phyloP scores from a whole-genome alignment of 37 sponge, comb jelly and placozoan genomes.

The Crambe crambe region DNA sequence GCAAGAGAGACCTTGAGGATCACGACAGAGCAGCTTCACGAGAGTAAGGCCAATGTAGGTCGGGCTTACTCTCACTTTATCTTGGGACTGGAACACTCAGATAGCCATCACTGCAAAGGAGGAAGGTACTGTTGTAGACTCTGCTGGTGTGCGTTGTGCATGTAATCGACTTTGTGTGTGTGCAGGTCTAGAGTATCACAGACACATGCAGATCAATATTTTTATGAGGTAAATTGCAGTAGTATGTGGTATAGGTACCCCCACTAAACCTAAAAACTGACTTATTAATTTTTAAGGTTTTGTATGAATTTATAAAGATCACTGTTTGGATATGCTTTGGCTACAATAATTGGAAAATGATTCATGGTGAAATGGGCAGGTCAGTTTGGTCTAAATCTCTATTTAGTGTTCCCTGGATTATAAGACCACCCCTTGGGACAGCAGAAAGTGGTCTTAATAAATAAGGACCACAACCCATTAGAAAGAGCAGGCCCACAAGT shows the following conservation, averaged over 20 bases:
- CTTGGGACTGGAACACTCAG: conserved; percentile 17
- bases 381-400: not conserved
- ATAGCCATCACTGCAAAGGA: conserved; percentile 32
- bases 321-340: conserved; percentile 65
- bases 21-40: not conserved
- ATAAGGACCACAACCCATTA: too few relatives aligned
- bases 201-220: conserved; percentile 47
- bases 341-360: conserved; percentile 47
- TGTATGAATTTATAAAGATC: conserved; percentile 72
- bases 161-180: not conserved
- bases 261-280: not conserved
- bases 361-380: conserved; percentile 76
- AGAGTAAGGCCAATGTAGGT: conserved; percentile 37
- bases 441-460: too few relatives aligned
- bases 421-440: too few relatives aligned
- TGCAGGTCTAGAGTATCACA: conserved; percentile 52
- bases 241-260: not conserved
- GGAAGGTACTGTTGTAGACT: conserved; percentile 34
- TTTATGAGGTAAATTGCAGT: conserved; percentile 50
- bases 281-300: conserved; percentile 23
- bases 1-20: conserved; percentile 6
- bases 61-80: conserved; percentile 24
- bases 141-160: not conserved
- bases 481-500: not conserved
- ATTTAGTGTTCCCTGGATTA: too few relatives aligned